Percentiles rank a stretch among this genome's conserved stretches.
Conservation (phyloP, 1,140 invertebrate genomes). For the Phortica variegata region DNA sequence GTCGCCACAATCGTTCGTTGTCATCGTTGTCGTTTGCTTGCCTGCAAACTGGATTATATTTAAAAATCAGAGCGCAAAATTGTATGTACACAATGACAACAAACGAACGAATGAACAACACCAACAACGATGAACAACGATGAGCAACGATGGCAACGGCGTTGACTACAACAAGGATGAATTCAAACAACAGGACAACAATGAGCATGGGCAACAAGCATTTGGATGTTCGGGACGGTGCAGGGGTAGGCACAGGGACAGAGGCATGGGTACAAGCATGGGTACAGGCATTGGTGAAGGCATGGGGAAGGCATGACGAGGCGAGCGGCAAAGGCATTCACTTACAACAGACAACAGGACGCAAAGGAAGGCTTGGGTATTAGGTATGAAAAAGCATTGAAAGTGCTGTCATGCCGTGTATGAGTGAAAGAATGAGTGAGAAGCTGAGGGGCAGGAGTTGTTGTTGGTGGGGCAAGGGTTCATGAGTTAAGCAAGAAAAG, state of each 20-base stretch:
- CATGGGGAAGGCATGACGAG: too few relatives aligned
- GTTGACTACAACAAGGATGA: neutral
- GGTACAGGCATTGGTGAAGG: too few relatives aligned
- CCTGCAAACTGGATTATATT: slow-evolving; percentile 44
- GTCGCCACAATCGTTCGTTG: slow-evolving; percentile 19
- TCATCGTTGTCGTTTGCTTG: slow-evolving; percentile 11
- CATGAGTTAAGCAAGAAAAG: slow-evolving; percentile 52
- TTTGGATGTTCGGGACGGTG: too few relatives aligned
- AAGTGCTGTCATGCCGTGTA: too few relatives aligned
- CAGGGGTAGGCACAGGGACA: neutral
- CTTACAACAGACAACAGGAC: too few relatives aligned
- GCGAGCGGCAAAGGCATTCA: too few relatives aligned
- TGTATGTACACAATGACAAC: slow-evolving; percentile 48
- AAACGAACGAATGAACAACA: slow-evolving; percentile 2
- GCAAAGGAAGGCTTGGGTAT: too few relatives aligned
- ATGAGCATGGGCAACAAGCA: neutral
- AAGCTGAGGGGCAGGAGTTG: too few relatives aligned
- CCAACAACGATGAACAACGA: too few relatives aligned
- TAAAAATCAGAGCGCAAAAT: slow-evolving; percentile 54
- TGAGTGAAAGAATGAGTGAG: too few relatives aligned
- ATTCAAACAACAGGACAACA: neutral
- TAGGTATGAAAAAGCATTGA: slow-evolving; percentile 34
- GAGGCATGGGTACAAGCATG: too few relatives aligned
- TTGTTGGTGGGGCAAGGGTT: too few relatives aligned
- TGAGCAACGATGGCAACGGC: neutral